phyloP scores from a whole-genome alignment of 2,797 vertebrate genomes.

The Buphagus erythrorhynchus region DNA sequence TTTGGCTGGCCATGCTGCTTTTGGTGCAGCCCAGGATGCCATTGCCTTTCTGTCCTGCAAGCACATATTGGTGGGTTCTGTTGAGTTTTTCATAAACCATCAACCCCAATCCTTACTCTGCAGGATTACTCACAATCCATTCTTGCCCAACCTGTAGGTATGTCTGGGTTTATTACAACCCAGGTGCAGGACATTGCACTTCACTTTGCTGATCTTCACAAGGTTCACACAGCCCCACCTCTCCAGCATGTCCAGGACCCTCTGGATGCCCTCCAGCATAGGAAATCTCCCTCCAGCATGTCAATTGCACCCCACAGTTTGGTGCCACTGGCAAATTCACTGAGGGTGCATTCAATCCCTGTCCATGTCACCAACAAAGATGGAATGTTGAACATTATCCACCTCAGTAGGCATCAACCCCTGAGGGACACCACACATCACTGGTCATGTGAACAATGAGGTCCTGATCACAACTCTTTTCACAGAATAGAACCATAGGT shows the following conservation, averaged over 20 bases:
- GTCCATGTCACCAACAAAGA: not conserved
- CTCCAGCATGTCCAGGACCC: too few species aligned
- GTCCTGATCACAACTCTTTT: not conserved
- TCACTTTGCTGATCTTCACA: not conserved
- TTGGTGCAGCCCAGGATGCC: not conserved
- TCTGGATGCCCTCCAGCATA: not conserved
- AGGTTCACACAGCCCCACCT: not conserved
- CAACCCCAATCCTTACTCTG: not conserved
- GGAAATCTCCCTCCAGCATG: not conserved
- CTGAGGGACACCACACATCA: not conserved
- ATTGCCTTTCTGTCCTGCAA: not conserved
- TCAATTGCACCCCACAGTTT: not conserved
- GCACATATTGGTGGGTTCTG: rapidly evolving
- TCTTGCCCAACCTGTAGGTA: not conserved
- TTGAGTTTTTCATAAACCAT: not conserved
- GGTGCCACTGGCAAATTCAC: not conserved
- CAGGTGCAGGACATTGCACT: not conserved
- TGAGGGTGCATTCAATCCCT: not conserved
- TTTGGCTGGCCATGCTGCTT: rapidly evolving
- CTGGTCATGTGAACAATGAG: not conserved
- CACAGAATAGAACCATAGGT: not conserved
- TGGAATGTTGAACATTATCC: not conserved
- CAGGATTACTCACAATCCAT: not conserved
- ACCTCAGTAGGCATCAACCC: not conserved
- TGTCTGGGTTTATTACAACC: not conserved